Conservation (phyloP, 1,140 invertebrate genomes). For the Dreissena rostriformis region DNA sequence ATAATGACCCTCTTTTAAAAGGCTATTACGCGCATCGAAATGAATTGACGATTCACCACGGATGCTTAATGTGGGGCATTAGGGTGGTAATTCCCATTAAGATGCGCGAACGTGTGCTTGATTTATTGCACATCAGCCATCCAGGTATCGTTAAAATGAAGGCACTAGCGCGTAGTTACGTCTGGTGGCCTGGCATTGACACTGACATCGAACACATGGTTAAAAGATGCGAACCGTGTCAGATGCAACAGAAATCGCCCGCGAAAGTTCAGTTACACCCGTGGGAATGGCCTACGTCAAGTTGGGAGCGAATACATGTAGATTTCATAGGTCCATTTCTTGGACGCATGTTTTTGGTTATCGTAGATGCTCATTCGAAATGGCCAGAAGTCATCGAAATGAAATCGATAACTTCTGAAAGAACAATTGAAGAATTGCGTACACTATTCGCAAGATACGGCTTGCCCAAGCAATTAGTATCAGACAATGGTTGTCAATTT, state of each 20-base stretch:
- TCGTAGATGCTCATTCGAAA: constrained; percentile 61
- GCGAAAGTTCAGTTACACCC: constrained; percentile 47
- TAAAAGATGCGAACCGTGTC: constrained; percentile 81
- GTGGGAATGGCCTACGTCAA: constrained; percentile 48
- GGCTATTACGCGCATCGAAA: constrained; percentile 20
- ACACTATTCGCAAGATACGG: constrained; percentile 29
- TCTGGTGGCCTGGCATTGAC: constrained; percentile 83
- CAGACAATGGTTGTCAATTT: constrained; percentile 56
- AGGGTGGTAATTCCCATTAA: constrained; percentile 78
- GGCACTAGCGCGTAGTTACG: constrained; percentile 80
- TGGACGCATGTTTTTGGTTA: constrained; percentile 41
- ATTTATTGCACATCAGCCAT: constrained; percentile 82
- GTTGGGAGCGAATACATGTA: constrained; percentile 59
- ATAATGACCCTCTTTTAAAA: background rate
- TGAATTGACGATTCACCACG: constrained; percentile 52
- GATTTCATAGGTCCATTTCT: constrained; percentile 68
- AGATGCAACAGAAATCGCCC: constrained; percentile 23
- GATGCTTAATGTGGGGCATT: constrained; percentile 56
- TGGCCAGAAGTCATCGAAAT: constrained; percentile 59
- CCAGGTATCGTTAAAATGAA: constrained; percentile 84
- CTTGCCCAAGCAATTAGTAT: constrained; percentile 34
- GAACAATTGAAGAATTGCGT: constrained; percentile 47
- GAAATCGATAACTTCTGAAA: constrained; percentile 45
- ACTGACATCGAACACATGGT: constrained; percentile 78
- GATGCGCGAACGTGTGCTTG: constrained; percentile 74